A percentile compares a stretch with the other conserved stretches of the same genome.
Conservation (phyloP, 2,888 invertebrate species). For the Trichopria drosophilae region DNA sequence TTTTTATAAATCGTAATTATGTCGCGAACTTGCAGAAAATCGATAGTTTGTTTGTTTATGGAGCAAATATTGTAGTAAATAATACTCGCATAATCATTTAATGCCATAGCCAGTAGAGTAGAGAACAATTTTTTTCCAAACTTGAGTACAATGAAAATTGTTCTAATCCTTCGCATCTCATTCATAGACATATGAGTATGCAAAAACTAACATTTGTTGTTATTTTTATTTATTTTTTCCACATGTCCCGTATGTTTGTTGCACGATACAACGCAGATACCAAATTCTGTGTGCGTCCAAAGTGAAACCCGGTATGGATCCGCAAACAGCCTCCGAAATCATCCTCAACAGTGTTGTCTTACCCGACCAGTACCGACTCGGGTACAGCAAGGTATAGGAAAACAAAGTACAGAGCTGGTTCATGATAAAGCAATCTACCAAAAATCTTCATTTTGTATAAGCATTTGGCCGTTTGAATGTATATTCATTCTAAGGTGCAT, state of each 20-base stretch:
- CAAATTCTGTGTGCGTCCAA: slow-evolving; percentile 97
- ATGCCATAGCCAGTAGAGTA: too few relatives aligned
- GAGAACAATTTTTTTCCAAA: too few relatives aligned
- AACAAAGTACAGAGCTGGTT: slow-evolving; percentile 28
- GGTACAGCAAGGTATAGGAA: slow-evolving; percentile 88
- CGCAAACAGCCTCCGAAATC: slow-evolving; percentile 78
- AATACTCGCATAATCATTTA: too few relatives aligned
- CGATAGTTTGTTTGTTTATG: too few relatives aligned
- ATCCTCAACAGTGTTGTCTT: slow-evolving; percentile 86
- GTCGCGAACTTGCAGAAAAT: too few relatives aligned
- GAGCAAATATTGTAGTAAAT: too few relatives aligned
- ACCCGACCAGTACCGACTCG: slow-evolving; percentile 90
- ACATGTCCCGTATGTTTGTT: slow-evolving; percentile 30
- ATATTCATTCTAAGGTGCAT: too few relatives aligned
- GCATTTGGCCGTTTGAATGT: too few relatives aligned
- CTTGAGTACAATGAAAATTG: too few relatives aligned
- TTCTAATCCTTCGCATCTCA: slow-evolving; percentile 14
- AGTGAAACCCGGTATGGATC: slow-evolving; percentile 72
- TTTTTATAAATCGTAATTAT: too few relatives aligned
- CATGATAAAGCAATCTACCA: too few relatives aligned
- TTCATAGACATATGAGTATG: slow-evolving; percentile 26
- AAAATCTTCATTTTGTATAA: too few relatives aligned
- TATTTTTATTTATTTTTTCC: slow-evolving; percentile 35
- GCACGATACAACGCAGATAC: slow-evolving; percentile 80
- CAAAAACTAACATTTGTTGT: slow-evolving; percentile 38